These are phyloP conservation scores for Dicrostonyx torquatus DNA, from an alignment of 2,797 vertebrate genomes.

Conservation along the genomic window DNA sequence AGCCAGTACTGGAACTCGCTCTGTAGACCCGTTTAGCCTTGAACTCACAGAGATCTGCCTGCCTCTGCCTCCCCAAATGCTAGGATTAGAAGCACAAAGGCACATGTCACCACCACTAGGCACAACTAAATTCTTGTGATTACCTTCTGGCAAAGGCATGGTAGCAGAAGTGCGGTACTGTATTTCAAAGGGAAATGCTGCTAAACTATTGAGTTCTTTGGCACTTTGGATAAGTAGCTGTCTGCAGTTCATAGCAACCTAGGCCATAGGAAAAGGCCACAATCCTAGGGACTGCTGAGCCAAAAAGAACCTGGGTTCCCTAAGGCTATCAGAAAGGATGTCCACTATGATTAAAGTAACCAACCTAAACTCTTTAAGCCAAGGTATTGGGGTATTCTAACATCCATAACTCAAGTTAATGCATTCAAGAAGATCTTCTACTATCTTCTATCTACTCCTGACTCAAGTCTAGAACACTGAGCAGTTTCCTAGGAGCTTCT, in stretches of 20 bases:
- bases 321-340: not conserved
- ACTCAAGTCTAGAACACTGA: not conserved
- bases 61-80: too few relatives aligned
- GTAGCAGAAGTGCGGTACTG: not conserved
- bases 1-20: too few relatives aligned
- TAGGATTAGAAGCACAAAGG: too few relatives aligned
- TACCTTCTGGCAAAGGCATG: conserved; percentile 28
- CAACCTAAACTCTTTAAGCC: not conserved
- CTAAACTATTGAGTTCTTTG: not conserved
- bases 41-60: too few relatives aligned
- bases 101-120: too few relatives aligned
- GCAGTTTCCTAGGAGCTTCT: conserved; percentile 25
- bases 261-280: not conserved
- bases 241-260: not conserved
- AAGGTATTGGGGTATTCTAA: not conserved
- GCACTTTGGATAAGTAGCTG: not conserved
- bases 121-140: conserved; percentile 14
- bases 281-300: not conserved
- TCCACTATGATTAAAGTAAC: not conserved
- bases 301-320: not conserved
- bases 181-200: not conserved
- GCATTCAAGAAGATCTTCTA: conserved; percentile 12
- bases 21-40: too few relatives aligned
- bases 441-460: not conserved
- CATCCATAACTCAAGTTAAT: conserved; percentile 2